Evolutionary conservation across 2,888 invertebrate genomes (phyloP), one percentile per base, ranked within the genome.

Genomic region (Cynaeus angustus): DNA sequence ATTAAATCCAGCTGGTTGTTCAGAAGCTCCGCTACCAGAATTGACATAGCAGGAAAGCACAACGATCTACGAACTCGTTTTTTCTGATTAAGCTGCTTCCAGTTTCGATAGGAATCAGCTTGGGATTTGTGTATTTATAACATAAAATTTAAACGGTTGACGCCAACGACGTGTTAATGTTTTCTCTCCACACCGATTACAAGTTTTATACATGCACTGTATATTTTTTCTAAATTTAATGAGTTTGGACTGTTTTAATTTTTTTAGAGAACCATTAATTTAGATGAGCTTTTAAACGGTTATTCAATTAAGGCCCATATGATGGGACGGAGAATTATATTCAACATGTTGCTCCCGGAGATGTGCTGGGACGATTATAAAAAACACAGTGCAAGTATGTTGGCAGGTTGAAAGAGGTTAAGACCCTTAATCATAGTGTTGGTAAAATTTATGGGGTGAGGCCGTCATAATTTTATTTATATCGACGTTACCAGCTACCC

Each of bases 391-490:
- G 66, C 59, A 61, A 70, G 72, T 72, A 77, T 77, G 75, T 74
- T 74, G 73, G 73, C 74, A 75, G 76, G 67, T 74, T 75, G 66
- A 74, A 72, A 74, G 71, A 72, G 75, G 74, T 71, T 73, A 75
- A 74, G 73, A 72, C 77, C 76, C 76, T 78, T 79, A 80, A 80
- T 80, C 78, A 79, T 78, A 77, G 78, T 73, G 75, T 74, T 70
- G 72, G 72, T 62, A 71, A 79, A 77, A 80, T 81, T 80, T 80
- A 81, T 79, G 76, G 77, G 77, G 77, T 78, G 76, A 77, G 72
- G 72, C 76, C 66, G 77, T 75, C 76, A 75, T 77, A 78, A 78
- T 77, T 80, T 77, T 77, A 79, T 77, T 79, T 77, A 78, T 79
- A 76, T 76, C 77, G 77, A 73, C 75, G 72, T 74, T 72, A 72